Conservation (phyloP, 2,888 invertebrate genomes). For the Orchestes rusci region DNA sequence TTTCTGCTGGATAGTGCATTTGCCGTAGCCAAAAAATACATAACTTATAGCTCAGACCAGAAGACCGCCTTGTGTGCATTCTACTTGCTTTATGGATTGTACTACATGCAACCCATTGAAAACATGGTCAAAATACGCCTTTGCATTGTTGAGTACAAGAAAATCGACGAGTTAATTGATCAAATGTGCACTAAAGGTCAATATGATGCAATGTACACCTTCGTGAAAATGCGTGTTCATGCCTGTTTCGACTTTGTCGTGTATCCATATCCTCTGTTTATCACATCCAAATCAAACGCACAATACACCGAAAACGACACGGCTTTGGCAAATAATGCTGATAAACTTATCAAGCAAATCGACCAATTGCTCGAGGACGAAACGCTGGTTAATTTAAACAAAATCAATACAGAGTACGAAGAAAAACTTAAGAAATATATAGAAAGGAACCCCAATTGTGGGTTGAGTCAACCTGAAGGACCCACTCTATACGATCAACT, state of each 20-base stretch:
- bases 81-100: conserved; percentile 37
- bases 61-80: conserved; percentile 35
- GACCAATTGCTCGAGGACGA: too few relatives aligned
- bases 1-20: background rate
- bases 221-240: background rate
- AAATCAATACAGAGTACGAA: too few relatives aligned
- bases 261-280: background rate
- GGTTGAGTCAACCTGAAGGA: too few relatives aligned
- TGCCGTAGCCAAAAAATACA: conserved; percentile 28
- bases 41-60: conserved; percentile 29
- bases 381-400: too few relatives aligned
- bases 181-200: background rate
- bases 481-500: too few relatives aligned
- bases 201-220: background rate
- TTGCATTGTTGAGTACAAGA: background rate
- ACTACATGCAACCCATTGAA: conserved; percentile 38
- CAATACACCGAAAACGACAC: too few relatives aligned
- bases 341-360: too few relatives aligned
- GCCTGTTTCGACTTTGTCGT: background rate
- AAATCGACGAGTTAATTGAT: background rate
- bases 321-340: too few relatives aligned
- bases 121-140: background rate
- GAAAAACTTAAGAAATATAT: too few relatives aligned
- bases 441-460: too few relatives aligned
- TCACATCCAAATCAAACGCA: too few relatives aligned